A percentile compares a stretch with the other conserved stretches of the same genome.
These are phyloP conservation scores for Acanthochromis polyacanthus DNA, from an alignment of 2,113 vertebrate genomes.

Conservation along the genomic window DNA sequence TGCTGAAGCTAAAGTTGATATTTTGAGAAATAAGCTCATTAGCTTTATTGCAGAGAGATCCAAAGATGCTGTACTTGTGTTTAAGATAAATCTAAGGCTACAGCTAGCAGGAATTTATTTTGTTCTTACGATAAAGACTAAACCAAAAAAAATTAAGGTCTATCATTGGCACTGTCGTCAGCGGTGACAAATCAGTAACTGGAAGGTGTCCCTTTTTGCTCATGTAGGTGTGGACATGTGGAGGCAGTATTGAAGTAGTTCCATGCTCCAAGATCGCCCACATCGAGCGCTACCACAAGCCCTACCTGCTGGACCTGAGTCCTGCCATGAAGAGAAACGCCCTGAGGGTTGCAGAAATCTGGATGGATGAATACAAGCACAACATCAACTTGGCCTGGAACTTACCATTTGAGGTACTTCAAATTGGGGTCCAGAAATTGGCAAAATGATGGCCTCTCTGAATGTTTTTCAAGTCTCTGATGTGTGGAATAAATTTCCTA, in stretches of 20 bases:
- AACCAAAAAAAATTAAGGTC: no score
- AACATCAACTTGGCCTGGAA: constrained; percentile 87
- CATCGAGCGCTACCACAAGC: constrained; percentile 86
- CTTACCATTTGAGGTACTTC: constrained; percentile 80
- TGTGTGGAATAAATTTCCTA: no score
- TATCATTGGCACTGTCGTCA: no score
- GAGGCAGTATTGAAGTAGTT: constrained; percentile 86
- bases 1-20: no score
- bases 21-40: no score
- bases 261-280: constrained; percentile 86
- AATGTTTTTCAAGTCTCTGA: no score
- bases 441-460: not conserved
- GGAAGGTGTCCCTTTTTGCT: not conserved
- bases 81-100: no score
- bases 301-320: constrained; percentile 78
- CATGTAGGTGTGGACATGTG: constrained; percentile 86
- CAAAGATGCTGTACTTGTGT: no score
- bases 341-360: constrained; percentile 84
- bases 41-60: no score
- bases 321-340: constrained; percentile 77
- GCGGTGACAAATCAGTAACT: no score
- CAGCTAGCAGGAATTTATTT: no score
- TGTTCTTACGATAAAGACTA: no score
- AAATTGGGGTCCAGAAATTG: not conserved
- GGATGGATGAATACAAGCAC: constrained; percentile 88